Conservation (phyloP, 2,888 invertebrate species). For the Cryptus armator region DNA sequence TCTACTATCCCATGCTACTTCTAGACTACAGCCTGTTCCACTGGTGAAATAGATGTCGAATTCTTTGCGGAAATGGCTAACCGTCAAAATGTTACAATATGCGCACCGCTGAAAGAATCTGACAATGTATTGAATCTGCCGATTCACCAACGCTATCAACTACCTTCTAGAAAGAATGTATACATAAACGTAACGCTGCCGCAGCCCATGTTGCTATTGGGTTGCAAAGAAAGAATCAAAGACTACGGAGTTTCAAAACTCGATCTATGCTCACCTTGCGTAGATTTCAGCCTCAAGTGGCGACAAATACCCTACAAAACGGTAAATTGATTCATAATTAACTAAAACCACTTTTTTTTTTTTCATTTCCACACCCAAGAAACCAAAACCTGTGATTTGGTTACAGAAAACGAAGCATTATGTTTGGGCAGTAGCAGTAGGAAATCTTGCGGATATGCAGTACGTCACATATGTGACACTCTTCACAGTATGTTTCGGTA, state of each 20-base stretch:
- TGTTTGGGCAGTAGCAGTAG: conserved; percentile 79
- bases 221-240: conserved; percentile 78
- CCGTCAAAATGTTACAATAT: conserved; percentile 78
- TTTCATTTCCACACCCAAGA: neutral
- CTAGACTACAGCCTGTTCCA: conserved; percentile 78
- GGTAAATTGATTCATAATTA: conserved; percentile 69
- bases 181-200: conserved; percentile 75
- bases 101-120: conserved; percentile 70
- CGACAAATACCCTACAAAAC: conserved; percentile 77
- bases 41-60: conserved; percentile 82
- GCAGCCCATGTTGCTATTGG: conserved; percentile 77
- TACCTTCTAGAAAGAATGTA: conserved; percentile 71
- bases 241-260: conserved; percentile 78
- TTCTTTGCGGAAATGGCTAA: conserved; percentile 79
- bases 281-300: conserved; percentile 77
- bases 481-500: conserved; percentile 74
- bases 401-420: conserved; percentile 75
- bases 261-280: conserved; percentile 80
- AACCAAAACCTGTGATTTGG: conserved; percentile 21
- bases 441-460: conserved; percentile 72
- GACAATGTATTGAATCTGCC: conserved; percentile 74
- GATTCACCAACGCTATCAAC: conserved; percentile 81
- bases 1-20: conserved; percentile 31
- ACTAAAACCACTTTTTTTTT: conserved; percentile 7
- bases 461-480: conserved; percentile 76